These are phyloP conservation scores for Clarias macrocephalus DNA, from an alignment of 2,113 vertebrate species.

Conservation along the genomic window DNA sequence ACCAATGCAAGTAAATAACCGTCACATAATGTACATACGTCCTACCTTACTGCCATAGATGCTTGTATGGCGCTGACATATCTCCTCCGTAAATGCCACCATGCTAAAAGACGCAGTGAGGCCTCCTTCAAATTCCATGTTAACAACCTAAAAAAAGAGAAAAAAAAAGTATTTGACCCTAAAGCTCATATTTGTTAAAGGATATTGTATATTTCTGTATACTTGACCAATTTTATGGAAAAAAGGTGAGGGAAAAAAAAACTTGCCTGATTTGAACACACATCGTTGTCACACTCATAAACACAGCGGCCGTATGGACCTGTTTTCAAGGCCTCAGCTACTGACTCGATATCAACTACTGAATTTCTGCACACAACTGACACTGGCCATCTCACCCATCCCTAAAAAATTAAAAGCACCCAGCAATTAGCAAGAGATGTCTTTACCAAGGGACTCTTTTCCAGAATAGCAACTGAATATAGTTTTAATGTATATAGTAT, in stretches of 20 bases:
- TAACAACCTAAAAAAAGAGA: slow-evolving; percentile 74
- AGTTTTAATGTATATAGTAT: background rate
- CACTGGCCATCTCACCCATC: slow-evolving; percentile 74
- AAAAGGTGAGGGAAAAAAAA: no score
- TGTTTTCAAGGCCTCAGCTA: slow-evolving; percentile 71
- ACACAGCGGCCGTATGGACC: slow-evolving; percentile 83
- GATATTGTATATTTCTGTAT: background rate
- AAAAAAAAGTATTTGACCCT: background rate
- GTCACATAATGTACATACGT: background rate
- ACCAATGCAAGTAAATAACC: background rate
- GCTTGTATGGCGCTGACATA: slow-evolving; percentile 72
- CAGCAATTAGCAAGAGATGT: background rate
- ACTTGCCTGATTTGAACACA: slow-evolving; percentile 80
- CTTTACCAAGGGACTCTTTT: background rate
- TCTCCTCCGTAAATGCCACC: slow-evolving; percentile 78
- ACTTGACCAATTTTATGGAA: background rate
- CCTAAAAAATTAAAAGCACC: slow-evolving; percentile 59
- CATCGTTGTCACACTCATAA: slow-evolving; percentile 83
- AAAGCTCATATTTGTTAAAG: background rate
- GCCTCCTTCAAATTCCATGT: slow-evolving; percentile 84
- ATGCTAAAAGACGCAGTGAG: slow-evolving; percentile 79
- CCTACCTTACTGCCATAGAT: slow-evolving; percentile 78
- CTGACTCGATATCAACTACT: slow-evolving; percentile 75
- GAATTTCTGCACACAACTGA: slow-evolving; percentile 74
- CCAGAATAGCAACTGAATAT: background rate